phyloP scores from a whole-genome alignment of 2,888 invertebrate genomes.

The Plagodis pulveraria region DNA sequence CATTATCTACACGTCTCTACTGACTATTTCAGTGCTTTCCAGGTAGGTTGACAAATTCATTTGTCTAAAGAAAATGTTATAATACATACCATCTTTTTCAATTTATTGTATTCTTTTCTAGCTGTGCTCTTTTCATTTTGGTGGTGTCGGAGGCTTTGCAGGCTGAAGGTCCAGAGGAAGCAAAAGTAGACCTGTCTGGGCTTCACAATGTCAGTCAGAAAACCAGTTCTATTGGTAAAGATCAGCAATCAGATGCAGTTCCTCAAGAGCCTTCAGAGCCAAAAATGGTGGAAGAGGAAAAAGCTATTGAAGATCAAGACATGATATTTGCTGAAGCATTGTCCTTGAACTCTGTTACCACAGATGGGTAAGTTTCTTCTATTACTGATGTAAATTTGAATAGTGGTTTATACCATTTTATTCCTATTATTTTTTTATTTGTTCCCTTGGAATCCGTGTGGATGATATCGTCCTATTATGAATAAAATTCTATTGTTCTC shows the following conservation, averaged over 20 bases:
- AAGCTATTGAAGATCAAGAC: slow-evolving; percentile 58
- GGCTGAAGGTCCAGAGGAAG: slow-evolving; percentile 55
- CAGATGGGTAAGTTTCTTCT: slow-evolving; percentile 79
- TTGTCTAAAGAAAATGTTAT: not conserved
- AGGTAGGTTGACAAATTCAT: slow-evolving; percentile 67
- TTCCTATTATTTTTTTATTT: no score
- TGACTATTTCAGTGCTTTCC: slow-evolving; percentile 85
- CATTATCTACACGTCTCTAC: slow-evolving; percentile 85
- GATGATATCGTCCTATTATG: no score
- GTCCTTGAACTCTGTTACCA: slow-evolving; percentile 83
- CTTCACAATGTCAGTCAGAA: slow-evolving; percentile 76
- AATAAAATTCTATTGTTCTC: no score
- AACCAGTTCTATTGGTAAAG: slow-evolving; percentile 36
- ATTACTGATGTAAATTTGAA: no score
- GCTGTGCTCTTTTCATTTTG: slow-evolving; percentile 85
- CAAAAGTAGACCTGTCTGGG: slow-evolving; percentile 70
- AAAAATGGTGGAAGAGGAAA: slow-evolving; percentile 35
- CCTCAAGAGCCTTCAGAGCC: slow-evolving; percentile 18
- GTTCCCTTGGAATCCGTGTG: no score
- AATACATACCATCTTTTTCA: not conserved
- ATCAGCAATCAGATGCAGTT: slow-evolving; percentile 11
- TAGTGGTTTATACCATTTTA: not conserved
- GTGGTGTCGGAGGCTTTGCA: slow-evolving; percentile 85
- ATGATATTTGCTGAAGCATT: slow-evolving; percentile 80
- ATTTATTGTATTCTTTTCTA: slow-evolving; percentile 48